Conservation (phyloP, 2,113 vertebrate species). For the Prolemur simus region DNA sequence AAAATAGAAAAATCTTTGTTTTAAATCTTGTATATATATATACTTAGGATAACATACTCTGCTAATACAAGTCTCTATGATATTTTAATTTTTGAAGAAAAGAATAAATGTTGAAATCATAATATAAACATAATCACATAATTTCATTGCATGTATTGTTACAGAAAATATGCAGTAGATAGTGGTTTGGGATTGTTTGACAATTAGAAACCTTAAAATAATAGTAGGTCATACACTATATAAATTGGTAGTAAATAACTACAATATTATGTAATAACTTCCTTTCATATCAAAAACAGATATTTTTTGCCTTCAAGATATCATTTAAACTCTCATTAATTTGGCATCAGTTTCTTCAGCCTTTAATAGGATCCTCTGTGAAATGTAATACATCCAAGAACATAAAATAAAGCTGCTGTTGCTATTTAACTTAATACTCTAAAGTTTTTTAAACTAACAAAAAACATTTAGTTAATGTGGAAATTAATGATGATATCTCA, state of each 20-base stretch:
- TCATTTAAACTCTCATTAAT: constrained; percentile 42
- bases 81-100: neutral
- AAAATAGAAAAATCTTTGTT: neutral
- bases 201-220: constrained; percentile 22
- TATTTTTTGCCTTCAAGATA: neutral
- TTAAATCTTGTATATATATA: neutral
- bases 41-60: neutral
- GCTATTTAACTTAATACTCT: constrained; percentile 79
- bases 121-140: neutral
- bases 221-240: neutral
- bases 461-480: constrained; percentile 75
- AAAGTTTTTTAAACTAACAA: constrained; percentile 75
- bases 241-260: constrained; percentile 27
- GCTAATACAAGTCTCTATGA: neutral
- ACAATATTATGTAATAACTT: neutral
- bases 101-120: neutral
- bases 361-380: constrained; percentile 53
- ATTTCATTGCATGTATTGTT: neutral
- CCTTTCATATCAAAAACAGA: neutral
- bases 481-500: constrained; percentile 84
- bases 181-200: neutral
- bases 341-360: constrained; percentile 50
- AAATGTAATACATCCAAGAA: constrained; percentile 56
- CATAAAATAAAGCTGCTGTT: constrained; percentile 63
- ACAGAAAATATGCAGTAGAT: neutral